A percentile compares a stretch with the other conserved stretches of the same genome.
Evolutionary conservation across 2,888 invertebrate species (phyloP).

Genomic region (Melieria omissa): DNA sequence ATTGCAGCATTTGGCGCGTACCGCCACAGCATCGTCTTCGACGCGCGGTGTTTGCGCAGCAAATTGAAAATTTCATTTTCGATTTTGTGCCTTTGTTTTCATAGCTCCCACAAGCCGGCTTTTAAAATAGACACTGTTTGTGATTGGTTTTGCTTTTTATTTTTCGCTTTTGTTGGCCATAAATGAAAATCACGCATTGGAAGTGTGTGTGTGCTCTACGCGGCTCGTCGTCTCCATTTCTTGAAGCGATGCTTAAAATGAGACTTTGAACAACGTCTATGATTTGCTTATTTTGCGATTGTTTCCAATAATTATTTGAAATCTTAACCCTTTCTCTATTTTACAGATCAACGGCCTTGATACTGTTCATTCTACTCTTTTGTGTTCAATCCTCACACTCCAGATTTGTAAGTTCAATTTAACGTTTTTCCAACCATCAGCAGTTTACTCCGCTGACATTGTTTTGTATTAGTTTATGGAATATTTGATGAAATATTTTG

Average conservation of each 20-base stretch:
- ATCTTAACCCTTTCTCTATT: constrained; percentile 44
- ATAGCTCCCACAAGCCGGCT: too few relatives aligned
- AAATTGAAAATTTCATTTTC: constrained; percentile 5
- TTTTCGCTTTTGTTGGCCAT: not conserved
- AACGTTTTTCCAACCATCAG: not conserved
- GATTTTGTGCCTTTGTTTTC: not conserved
- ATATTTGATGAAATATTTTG: too few relatives aligned
- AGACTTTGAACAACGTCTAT: too few relatives aligned
- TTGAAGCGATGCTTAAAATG: too few relatives aligned
- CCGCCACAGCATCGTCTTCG: not conserved
- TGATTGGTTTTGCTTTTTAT: not conserved
- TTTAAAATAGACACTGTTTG: not conserved
- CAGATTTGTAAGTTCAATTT: constrained; percentile 71
- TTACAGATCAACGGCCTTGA: constrained; percentile 74
- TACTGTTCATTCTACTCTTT: constrained; percentile 70
- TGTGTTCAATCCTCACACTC: constrained; percentile 69
- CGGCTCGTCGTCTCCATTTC: too few relatives aligned
- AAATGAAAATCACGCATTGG: constrained; percentile 1
- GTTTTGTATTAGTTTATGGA: too few relatives aligned
- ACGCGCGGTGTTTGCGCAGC: constrained; percentile 13
- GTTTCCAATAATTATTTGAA: constrained; percentile 5
- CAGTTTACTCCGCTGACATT: not conserved
- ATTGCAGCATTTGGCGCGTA: not conserved
- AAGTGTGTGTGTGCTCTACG: too few relatives aligned
- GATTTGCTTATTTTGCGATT: not conserved